Evolutionary conservation across 2,797 vertebrate genomes (phyloP).

Genomic region (Protosalanx chinensis): DNA sequence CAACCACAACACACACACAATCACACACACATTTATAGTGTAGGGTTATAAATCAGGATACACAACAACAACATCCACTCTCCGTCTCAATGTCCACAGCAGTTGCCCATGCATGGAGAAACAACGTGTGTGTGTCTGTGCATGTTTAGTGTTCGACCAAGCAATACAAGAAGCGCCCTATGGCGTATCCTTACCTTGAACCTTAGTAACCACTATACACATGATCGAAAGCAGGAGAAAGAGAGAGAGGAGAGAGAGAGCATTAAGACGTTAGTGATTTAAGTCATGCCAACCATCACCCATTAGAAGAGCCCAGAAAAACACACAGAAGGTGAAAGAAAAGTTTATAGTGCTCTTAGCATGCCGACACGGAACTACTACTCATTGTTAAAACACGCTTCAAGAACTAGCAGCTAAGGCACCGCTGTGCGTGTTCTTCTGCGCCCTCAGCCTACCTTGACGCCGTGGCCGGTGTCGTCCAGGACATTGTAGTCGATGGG

Average conservation of each 20-base stretch:
- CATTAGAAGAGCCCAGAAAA: conserved; percentile 13
- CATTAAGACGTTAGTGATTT: conserved; percentile 83
- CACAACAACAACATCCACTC: too few relatives aligned
- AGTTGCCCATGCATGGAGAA: too few relatives aligned
- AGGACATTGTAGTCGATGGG: conserved; percentile 85
- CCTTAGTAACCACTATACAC: conserved; percentile 97
- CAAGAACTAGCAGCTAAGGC: not conserved
- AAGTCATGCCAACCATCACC: conserved; percentile 25
- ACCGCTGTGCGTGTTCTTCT: not conserved
- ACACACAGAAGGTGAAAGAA: not conserved
- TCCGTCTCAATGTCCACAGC: not conserved
- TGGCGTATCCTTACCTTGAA: conserved; percentile 90
- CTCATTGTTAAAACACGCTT: not conserved
- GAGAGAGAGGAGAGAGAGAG: conserved; percentile 70
- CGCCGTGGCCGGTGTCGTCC: conserved; percentile 88
- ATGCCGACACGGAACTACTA: not conserved
- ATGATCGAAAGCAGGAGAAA: conserved; percentile 80
- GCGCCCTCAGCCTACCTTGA: conserved; percentile 75
- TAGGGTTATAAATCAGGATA: too few relatives aligned
- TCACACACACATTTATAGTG: too few relatives aligned
- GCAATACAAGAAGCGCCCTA: conserved; percentile 1
- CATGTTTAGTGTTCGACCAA: not conserved
- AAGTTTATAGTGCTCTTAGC: not conserved
- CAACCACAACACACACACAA: not conserved
- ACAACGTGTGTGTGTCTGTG: too few relatives aligned